Percentiles rank a stretch among this genome's conserved stretches.
phyloP scores from a whole-genome alignment of 2,113 vertebrate genomes.

The Phaethon lepturus region DNA sequence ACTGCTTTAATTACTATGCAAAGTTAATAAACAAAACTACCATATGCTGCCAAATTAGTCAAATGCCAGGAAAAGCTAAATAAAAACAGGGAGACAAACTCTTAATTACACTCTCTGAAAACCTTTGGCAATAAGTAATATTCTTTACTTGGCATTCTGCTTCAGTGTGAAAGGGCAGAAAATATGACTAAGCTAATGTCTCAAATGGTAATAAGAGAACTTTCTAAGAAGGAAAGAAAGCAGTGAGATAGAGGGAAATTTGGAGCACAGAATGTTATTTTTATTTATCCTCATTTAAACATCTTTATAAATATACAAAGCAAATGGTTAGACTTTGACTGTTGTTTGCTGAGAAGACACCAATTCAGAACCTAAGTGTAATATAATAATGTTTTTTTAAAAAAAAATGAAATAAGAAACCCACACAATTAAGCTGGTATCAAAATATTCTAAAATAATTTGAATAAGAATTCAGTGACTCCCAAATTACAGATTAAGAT shows the following conservation, averaged over 20 bases:
- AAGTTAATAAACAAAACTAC: conserved; percentile 59
- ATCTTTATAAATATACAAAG: background rate
- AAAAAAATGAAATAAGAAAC: background rate
- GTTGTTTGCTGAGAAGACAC: background rate
- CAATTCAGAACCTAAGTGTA: background rate
- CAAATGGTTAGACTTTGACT: background rate
- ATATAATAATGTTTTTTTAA: background rate
- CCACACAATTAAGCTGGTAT: background rate
- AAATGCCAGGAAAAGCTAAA: conserved; percentile 65
- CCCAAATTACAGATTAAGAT: background rate
- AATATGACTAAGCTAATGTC: conserved; percentile 9
- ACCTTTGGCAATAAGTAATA: conserved; percentile 52
- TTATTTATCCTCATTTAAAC: background rate
- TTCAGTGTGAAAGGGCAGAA: conserved; percentile 17
- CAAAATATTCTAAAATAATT: background rate
- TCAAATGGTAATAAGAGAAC: background rate
- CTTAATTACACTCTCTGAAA: conserved; percentile 59
- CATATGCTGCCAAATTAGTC: conserved; percentile 67
- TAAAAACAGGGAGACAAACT: conserved; percentile 55
- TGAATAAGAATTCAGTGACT: background rate
- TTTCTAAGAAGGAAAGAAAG: background rate
- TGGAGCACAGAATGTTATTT: background rate
- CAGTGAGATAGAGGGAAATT: background rate
- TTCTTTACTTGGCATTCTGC: conserved; percentile 50
- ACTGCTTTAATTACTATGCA: conserved; percentile 48